Evolutionary conservation across 2,888 invertebrate species (phyloP).

Genomic region (Plagodis dolabraria): DNA sequence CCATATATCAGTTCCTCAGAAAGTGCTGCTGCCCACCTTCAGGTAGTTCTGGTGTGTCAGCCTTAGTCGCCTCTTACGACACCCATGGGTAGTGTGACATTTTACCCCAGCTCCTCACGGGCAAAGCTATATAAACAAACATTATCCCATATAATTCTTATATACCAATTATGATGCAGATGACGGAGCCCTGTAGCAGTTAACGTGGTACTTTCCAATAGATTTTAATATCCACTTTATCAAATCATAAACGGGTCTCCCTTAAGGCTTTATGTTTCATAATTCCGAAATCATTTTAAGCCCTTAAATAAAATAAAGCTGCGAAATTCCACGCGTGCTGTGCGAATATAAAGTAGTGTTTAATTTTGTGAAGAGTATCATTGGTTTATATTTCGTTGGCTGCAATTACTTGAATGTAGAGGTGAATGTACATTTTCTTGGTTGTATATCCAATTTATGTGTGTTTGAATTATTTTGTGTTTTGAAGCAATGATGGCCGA

Average conservation of each 20-base stretch:
- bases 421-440: not conserved
- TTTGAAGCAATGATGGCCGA: too few species aligned
- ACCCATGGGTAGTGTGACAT: too few species aligned
- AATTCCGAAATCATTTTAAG: slow-evolving; percentile 63
- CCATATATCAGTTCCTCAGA: too few species aligned
- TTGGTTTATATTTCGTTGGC: slow-evolving; percentile 26
- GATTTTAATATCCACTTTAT: slow-evolving; percentile 9
- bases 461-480: too few species aligned
- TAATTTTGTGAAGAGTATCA: slow-evolving; percentile 41
- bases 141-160: too few species aligned
- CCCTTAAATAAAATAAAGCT: slow-evolving; percentile 69
- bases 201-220: not conserved
- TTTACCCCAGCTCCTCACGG: too few species aligned
- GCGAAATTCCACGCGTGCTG: slow-evolving; percentile 43
- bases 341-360: slow-evolving; percentile 59
- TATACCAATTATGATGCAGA: too few species aligned
- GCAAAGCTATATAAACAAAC: too few species aligned
- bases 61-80: too few species aligned
- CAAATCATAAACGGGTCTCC: slow-evolving; percentile 11
- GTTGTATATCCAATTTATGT: not conserved
- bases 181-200: too few species aligned
- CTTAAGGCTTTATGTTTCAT: slow-evolving; percentile 55
- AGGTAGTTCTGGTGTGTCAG: too few species aligned
- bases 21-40: too few species aligned
- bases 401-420: slow-evolving; percentile 38